A percentile compares a stretch with the other conserved stretches of the same genome.
phyloP scores from a whole-genome alignment of 2,888 invertebrate species.

The Watsonalla cultraria region DNA sequence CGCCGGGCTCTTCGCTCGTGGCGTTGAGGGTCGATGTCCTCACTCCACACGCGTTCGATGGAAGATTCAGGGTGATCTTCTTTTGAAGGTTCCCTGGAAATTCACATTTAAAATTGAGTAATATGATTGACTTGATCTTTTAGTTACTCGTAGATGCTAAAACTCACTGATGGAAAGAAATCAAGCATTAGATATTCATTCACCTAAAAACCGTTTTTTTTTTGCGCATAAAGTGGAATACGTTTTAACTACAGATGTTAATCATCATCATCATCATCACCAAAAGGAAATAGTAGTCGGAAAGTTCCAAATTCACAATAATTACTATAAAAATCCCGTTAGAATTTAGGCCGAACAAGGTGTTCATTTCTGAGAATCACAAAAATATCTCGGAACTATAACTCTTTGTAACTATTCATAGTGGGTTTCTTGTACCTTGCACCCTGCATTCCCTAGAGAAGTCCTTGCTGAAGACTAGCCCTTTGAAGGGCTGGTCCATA shows the following conservation, averaged over 20 bases:
- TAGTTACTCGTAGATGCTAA: neutral
- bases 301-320: neutral
- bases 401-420: no score
- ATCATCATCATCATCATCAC: no score
- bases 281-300: no score
- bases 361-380: no score
- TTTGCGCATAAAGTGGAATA: no score
- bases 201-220: no score
- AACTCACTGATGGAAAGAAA: neutral
- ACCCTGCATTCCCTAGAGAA: slow-evolving; percentile 85
- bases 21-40: slow-evolving; percentile 73
- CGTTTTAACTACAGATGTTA: no score
- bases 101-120: neutral
- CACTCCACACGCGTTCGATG: slow-evolving; percentile 84
- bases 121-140: neutral
- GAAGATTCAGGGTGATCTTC: slow-evolving; percentile 71
- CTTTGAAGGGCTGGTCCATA: slow-evolving; percentile 83
- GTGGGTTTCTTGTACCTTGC: no score
- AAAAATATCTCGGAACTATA: no score
- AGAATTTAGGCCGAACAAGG: no score
- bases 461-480: slow-evolving; percentile 86
- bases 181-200: neutral
- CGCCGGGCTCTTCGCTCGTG: slow-evolving; percentile 51
- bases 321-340: neutral
- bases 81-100: slow-evolving; percentile 63